Base-by-base conservation (phyloP, 1,140 invertebrate genomes). In the Pinna nobilis region DNA sequence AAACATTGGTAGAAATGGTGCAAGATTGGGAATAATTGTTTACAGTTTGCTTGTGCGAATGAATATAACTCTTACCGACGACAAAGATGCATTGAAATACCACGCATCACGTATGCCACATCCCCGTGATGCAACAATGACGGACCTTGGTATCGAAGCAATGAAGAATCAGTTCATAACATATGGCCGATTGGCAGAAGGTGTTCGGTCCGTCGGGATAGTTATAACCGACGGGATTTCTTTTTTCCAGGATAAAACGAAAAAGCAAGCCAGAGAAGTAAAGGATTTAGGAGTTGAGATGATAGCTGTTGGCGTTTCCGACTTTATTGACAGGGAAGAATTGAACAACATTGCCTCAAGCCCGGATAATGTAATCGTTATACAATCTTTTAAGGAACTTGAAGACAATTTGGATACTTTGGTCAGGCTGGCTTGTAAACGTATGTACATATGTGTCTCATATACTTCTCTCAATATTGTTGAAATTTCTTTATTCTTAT, bases 171-270 rank as follows among this genome's bases (percentile, higher is more conserved):
- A 53, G 2, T 71, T 71, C 35, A n/a, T n/a, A n/a, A n/a, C n/a
- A n/a, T n/a, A n/a, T n/a, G n/a, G n/a, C n/a, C n/a, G n/a, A n/a
- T n/a, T n/a, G n/a, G n/a, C n/a, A 11, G 13, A 18, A 7, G 25
- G n/a, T 25, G 74, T 82, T 9, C 70, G 73, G 11, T 76, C 74
- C 35, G 68, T 82, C 11, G 80, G 76, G 1, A 69, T 83, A 47
- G 77, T 84, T 20, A 68, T 84, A 23, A 82, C 82, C 0, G 78
- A 81, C 53, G 83, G 79, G 6, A 49, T 65, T 20, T 81, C 81
- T 7, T 70, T 64, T 6, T 49, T 69, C 60, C 32, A 66, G 3
- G 39, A 30, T 0, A 55, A 70, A 18, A 83, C 83, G 1, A 37
- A 55, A 13, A n/a, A 50, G 11, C 59, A 80, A 47, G 83, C 83